These are phyloP conservation scores for Sinocyclocheilus anophthalmus DNA, from an alignment of 2,113 vertebrate species.

Conservation along the genomic window DNA sequence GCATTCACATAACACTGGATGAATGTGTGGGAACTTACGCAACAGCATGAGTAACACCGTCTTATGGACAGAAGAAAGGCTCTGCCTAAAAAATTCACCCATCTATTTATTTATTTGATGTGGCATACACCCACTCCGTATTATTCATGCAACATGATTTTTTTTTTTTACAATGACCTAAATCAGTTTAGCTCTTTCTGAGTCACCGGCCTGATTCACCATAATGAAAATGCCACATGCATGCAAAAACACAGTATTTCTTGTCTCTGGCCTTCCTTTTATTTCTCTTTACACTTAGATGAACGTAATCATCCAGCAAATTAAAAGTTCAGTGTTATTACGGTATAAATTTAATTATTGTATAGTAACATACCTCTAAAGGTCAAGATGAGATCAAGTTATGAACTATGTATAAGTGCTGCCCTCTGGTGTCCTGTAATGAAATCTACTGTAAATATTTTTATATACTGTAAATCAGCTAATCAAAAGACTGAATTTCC, in stretches of 20 bases:
- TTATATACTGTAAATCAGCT: neutral
- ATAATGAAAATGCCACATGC: neutral
- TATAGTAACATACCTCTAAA: neutral
- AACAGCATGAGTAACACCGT: neutral
- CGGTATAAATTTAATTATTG: neutral
- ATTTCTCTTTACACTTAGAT: neutral
- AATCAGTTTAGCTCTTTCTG: neutral
- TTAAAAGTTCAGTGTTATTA: neutral
- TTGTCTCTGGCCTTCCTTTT: neutral
- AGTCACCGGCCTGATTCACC: neutral
- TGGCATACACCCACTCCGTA: neutral
- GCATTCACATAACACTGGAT: neutral
- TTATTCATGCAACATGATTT: neutral
- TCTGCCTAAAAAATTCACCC: neutral
- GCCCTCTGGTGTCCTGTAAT: constrained; percentile 12
- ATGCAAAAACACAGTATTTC: neutral
- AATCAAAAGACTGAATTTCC: neutral
- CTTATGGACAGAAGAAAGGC: neutral
- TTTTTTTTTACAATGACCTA: neutral
- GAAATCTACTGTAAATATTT: neutral
- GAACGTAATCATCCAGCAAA: neutral
- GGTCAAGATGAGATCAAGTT: neutral
- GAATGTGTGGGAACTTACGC: constrained; percentile 12
- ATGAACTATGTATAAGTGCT: constrained; percentile 2
- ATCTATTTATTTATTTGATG: neutral